These are phyloP conservation scores for Philereme vetulata DNA, from an alignment of 2,888 invertebrate genomes.

Conservation along the genomic window DNA sequence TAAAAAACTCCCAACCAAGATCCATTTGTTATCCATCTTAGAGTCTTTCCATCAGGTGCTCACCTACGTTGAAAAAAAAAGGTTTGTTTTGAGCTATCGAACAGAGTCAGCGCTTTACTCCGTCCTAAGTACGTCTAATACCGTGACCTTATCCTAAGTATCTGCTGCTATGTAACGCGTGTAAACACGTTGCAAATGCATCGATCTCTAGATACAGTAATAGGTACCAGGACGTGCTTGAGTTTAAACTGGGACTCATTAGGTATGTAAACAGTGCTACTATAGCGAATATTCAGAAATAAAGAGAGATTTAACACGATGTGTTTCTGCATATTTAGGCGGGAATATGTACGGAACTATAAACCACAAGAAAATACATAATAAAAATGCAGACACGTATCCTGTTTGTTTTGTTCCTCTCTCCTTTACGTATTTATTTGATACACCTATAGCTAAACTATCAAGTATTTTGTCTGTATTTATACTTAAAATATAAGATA, in stretches of 20 bases:
- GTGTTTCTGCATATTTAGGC: slow-evolving; percentile 14
- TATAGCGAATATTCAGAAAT: not conserved
- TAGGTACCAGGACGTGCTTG: slow-evolving; percentile 6
- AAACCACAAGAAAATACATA: slow-evolving; percentile 3
- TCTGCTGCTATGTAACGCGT: slow-evolving; percentile 17
- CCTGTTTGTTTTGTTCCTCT: no score
- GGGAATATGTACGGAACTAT: not conserved
- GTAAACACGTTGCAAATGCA: slow-evolving; percentile 17
- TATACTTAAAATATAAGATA: no score
- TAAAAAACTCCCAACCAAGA: no score
- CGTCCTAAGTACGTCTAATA: slow-evolving; percentile 6
- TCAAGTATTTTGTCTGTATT: no score
- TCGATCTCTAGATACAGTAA: slow-evolving; percentile 18
- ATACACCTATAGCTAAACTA: no score
- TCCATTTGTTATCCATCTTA: no score
- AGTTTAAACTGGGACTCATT: not conserved
- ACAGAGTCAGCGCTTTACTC: not conserved
- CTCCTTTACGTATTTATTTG: no score
- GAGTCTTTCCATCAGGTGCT: no score
- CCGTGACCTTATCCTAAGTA: slow-evolving; percentile 23
- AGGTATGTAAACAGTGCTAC: not conserved
- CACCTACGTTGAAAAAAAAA: no score
- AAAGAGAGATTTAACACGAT: not conserved
- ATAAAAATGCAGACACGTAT: slow-evolving; percentile 11
- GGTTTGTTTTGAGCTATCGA: no score